Evolutionary conservation across 2,888 invertebrate species (phyloP), one percentile per base, ranked within the genome.

Genomic region (Hemicrepidius hirtus): DNA sequence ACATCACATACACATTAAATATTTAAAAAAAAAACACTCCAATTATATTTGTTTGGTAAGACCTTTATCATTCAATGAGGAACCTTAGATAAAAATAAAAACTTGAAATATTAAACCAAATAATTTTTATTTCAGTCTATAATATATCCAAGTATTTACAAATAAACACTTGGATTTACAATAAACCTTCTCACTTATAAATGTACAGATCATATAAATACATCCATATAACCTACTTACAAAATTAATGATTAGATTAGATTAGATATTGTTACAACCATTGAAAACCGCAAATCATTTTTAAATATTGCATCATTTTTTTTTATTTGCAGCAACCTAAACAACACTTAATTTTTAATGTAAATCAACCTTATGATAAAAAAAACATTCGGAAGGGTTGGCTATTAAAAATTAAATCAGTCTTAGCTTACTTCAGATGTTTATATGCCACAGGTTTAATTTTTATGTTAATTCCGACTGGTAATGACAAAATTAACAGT

Each of bases 171-270:
- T 6, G 16, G 53, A 13, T 12, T 1, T 53, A 28, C 53, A 57
- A n/a, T 6, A 18, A 40, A 21, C 57, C 57, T 20, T 44, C 24
- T 24, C 20, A 18, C 57, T 55, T 55, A 55, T 32, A 63, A 63
- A 46, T 63, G 44, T 63, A 32, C 46, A 46, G 44, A 63, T 63
- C 63, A 63, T 67, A 67, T 55, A 69, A 53, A 69, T 62, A 68
- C 44, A 63, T 20, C 40, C 40, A 65, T 69, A 64, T 28, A 69
- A 63, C 55, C 68, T 71, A 71, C 66, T 67, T 67, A 67, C 53
- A 70, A 64, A 67, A 71, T 55, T 63, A 62, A 50, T 37, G 67
- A 67, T 67, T 67, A 71, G 49, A 70, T 68, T 44, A 32, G 53
- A 46, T 49, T 10, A 10, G 32, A 49, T 35, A 53, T 18, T 13